Evolutionary conservation across 2,888 invertebrate species (phyloP).

Genomic region (Drosophila melanosoma): DNA sequence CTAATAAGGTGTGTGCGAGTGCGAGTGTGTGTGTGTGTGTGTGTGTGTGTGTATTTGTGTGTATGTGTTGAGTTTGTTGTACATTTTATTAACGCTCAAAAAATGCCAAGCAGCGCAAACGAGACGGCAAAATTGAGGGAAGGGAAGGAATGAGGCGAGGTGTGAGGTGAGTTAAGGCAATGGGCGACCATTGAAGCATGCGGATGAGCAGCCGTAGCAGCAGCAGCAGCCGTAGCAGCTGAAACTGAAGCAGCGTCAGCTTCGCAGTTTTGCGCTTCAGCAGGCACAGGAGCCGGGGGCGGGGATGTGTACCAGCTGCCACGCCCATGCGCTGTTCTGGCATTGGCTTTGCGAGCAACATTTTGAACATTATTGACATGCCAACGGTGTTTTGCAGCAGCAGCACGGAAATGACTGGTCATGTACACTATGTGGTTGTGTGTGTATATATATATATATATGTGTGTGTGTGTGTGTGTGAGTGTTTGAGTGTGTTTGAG

Average conservation of each 20-base stretch:
- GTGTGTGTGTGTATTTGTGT: constrained; percentile 22
- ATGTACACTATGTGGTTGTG: constrained; percentile 12
- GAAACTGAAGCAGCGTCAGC: constrained; percentile 21
- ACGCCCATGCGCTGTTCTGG: constrained; percentile 44
- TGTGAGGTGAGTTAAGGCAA: constrained; percentile 26
- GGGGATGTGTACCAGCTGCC: constrained; percentile 20
- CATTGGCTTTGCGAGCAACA: constrained; percentile 61
- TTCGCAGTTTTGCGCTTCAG: constrained; percentile 66
- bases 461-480: constrained; percentile 9
- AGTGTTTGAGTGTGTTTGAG: constrained; percentile 10
- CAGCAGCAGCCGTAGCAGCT: constrained; percentile 44
- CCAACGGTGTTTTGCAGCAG: constrained; percentile 70
- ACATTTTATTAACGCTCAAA: constrained; percentile 64
- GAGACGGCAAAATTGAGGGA: not conserved
- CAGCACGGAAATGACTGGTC: constrained; percentile 66
- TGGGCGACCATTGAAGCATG: constrained; percentile 66
- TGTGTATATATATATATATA: not conserved
- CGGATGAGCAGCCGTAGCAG: constrained; percentile 64
- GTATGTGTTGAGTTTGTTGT: constrained; percentile 42
- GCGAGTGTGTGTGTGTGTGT: constrained; percentile 23
- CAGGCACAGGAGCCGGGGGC: constrained; percentile 48
- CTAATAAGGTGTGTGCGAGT: constrained; percentile 40
- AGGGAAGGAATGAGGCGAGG: not conserved
- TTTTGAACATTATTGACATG: constrained; percentile 80
- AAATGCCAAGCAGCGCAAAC: constrained; percentile 10